Percentiles rank a stretch among this genome's conserved stretches.
phyloP scores from a whole-genome alignment of 1,140 invertebrate genomes.

The Apis cerana region DNA sequence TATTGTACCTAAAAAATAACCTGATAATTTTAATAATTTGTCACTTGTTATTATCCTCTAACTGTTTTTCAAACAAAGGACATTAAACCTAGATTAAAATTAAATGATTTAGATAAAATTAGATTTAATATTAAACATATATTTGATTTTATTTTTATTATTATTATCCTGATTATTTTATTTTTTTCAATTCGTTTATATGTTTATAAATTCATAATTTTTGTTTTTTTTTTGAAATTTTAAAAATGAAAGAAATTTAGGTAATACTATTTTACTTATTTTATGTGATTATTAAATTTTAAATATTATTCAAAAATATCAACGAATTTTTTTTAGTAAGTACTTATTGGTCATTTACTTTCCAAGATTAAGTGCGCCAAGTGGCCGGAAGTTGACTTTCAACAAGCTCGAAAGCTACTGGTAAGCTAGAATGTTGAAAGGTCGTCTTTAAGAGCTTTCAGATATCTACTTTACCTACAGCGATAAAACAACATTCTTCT shows the following conservation, averaged over 20 bases:
- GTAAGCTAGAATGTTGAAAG: conserved; percentile 51
- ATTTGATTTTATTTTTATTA: too few species aligned
- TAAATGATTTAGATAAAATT: too few species aligned
- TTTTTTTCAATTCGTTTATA: too few species aligned
- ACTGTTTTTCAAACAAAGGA: neutral
- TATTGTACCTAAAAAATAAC: neutral
- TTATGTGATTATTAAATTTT: too few species aligned
- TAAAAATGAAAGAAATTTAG: too few species aligned
- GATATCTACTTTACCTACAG: conserved; percentile 52
- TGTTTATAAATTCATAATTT: too few species aligned
- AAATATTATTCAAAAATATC: neutral
- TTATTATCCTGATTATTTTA: too few species aligned
- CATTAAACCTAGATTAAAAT: neutral
- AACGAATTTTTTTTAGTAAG: neutral
- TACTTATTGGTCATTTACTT: too few species aligned
- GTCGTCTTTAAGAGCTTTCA: neutral
- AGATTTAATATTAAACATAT: too few species aligned
- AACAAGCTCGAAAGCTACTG: conserved; percentile 25
- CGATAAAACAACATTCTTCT: neutral
- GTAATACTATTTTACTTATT: too few species aligned
- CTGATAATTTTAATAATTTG: neutral
- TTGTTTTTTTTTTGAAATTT: too few species aligned
- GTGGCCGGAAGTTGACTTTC: neutral
- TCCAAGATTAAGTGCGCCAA: neutral
- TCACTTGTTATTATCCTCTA: neutral